Percentiles rank a stretch among this genome's conserved stretches.
phyloP scores from a whole-genome alignment of 2,113 vertebrate species.

The Thamnaconus septentrionalis region DNA sequence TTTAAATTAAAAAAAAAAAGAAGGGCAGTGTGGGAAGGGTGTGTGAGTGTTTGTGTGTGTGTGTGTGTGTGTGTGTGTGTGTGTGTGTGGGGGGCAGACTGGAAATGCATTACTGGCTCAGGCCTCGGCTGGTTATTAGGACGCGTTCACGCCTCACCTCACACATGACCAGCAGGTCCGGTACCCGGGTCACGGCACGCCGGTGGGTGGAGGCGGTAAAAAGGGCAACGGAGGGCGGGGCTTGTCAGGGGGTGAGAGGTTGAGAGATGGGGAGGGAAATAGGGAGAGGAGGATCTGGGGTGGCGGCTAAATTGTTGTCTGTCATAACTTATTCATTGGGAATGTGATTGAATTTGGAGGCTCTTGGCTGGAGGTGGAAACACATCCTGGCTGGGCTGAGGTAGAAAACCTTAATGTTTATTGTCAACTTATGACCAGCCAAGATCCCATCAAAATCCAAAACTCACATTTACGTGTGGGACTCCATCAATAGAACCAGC shows the following conservation, averaged over 20 bases:
- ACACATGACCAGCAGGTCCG: conserved; percentile 49
- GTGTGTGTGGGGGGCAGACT: background rate
- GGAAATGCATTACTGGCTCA: conserved; percentile 44
- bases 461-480: too few species aligned
- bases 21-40: too few species aligned
- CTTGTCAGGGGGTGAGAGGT: conserved; percentile 27
- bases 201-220: conserved; percentile 43
- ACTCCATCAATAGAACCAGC: too few species aligned
- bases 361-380: conserved; percentile 27
- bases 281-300: conserved; percentile 38
- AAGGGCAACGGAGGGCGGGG: conserved; percentile 15
- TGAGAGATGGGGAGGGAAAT: conserved; percentile 10
- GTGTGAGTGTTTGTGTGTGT: too few species aligned
- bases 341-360: conserved; percentile 56
- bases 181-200: background rate
- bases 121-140: conserved; percentile 51
- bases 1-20: background rate
- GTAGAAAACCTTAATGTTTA: too few species aligned
- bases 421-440: too few species aligned
- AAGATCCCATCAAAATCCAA: too few species aligned
- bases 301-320: conserved; percentile 44
- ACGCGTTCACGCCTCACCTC: conserved; percentile 61
- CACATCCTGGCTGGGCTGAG: background rate
- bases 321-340: conserved; percentile 72
- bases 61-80: too few species aligned